Evolutionary conservation across 2,888 invertebrate species (phyloP), one percentile per base, ranked within the genome.

Genomic region (Heliconius erato): DNA sequence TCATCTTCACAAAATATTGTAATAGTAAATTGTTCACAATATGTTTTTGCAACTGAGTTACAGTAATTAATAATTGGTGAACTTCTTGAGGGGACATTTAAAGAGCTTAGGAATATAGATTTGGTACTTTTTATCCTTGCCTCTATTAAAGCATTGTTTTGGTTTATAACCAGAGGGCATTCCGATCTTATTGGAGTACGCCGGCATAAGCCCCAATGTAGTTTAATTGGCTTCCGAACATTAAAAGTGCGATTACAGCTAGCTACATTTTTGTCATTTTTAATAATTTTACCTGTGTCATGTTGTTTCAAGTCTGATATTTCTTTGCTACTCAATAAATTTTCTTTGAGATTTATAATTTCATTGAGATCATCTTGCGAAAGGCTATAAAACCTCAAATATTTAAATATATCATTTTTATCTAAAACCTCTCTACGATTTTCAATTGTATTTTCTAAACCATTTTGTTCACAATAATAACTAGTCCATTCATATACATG

Each of bases 401-500:
- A 89, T 82, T 93, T 89, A 78, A 96, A 92, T 79, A 96, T 88
- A n/a, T 93, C 95, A 87, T 92, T 91, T 63, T 94, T 92, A 72
- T 91, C 90, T 81, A 97, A 87, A 67, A 96, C 84, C 71, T 92
- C 89, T 81, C 95, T 91, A 87, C 96, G 93, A 87, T 95, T 96
- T 85, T 94, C 92, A 80, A 94, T 87, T 78, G 94, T 93, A 67
- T 89, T 88, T 74, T 91, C 87, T 26, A 96, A 87, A 84, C 93
- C 91, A 85, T 93, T 92, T 85, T 93, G 91, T 88, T 94, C 88
- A 88, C 97, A 97, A 88, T 96, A 96, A 85, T 91, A 88, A 79
- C 91, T 86, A 69, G 96, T 95, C 97, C 97, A 97, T 83, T 94
- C 93, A 88, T 97, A 93, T 28, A 96, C 94, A 88, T 95, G 92